A percentile compares a stretch with the other conserved stretches of the same genome.
Conservation (phyloP, 30 jellyfish, hydroid and myxozoan species). For the Hydra vulgaris region DNA sequence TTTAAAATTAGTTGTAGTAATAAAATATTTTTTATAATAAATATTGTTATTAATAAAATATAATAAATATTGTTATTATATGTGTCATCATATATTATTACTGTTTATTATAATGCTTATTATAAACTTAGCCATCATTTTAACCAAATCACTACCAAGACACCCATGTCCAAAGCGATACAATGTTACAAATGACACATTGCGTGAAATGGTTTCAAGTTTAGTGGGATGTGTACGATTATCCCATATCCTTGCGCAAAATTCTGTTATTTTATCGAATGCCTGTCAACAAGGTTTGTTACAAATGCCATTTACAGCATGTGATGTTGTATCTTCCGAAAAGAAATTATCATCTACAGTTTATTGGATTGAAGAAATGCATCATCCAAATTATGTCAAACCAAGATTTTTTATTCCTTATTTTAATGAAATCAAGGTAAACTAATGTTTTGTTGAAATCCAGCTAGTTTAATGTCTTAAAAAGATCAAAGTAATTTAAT, state of each 20-base stretch:
- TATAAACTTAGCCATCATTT: conserved; percentile 8
- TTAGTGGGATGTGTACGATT: conserved; percentile 51
- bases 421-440: conserved; percentile 79
- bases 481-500: no score
- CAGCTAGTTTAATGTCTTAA: no score
- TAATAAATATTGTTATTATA: no score
- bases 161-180: conserved; percentile 77
- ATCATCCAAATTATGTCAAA: conserved; percentile 24
- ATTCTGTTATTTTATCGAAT: conserved; percentile 53
- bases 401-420: conserved; percentile 80
- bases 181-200: conserved; percentile 54
- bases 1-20: no score
- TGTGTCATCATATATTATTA: no score
- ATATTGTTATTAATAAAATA: no score
- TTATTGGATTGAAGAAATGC: conserved; percentile 28
- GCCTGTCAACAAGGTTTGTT: conserved; percentile 81
- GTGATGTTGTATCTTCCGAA: conserved; percentile 46
- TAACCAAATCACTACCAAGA: conserved; percentile 64
- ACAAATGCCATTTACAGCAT: conserved; percentile 64
- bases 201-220: conserved; percentile 43
- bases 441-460: not conserved
- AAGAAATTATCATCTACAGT: conserved; percentile 6
- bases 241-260: conserved; percentile 58
- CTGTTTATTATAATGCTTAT: no score
- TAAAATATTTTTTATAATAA: no score